Evolutionary conservation across 2,888 invertebrate species (phyloP).

Genomic region (Piscicola geometra): DNA sequence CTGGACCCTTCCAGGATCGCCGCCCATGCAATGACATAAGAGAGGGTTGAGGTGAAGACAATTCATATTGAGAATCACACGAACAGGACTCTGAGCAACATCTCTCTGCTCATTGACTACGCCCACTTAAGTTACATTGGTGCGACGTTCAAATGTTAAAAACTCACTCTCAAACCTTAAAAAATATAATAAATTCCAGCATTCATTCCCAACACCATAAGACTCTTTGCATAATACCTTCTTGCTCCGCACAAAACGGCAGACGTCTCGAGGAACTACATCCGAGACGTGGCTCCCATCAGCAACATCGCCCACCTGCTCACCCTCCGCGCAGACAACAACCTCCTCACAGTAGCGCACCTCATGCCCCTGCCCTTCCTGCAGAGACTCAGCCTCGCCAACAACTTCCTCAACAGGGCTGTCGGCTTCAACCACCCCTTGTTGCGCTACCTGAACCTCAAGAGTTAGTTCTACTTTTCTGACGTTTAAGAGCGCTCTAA

Average conservation of each 20-base stretch:
- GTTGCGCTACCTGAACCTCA: constrained; percentile 53
- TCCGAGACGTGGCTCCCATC: constrained; percentile 53
- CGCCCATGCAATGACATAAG: too few relatives aligned
- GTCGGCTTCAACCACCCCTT: constrained; percentile 54
- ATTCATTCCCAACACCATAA: neutral
- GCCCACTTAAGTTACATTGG: constrained; percentile 55
- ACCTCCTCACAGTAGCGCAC: constrained; percentile 49
- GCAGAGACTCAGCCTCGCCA: constrained; percentile 53
- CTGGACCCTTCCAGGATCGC: too few relatives aligned
- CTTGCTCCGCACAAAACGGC: too few relatives aligned
- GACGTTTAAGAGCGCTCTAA: too few relatives aligned
- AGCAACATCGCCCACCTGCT: constrained; percentile 53
- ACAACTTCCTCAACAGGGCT: constrained; percentile 52
- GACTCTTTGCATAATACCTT: neutral
- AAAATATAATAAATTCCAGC: neutral
- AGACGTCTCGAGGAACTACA: constrained; percentile 52
- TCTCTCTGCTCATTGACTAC: constrained; percentile 50
- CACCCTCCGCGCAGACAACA: constrained; percentile 49
- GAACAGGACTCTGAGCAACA: constrained; percentile 53
- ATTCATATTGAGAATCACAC: too few relatives aligned
- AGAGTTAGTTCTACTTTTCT: constrained; percentile 50
- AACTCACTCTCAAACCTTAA: too few relatives aligned
- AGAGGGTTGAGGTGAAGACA: too few relatives aligned
- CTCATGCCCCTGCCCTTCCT: constrained; percentile 54
- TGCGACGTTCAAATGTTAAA: too few relatives aligned